Evolutionary conservation across 1,140 invertebrate species (phyloP).

Genomic region (Macrostomum lignano): DNA sequence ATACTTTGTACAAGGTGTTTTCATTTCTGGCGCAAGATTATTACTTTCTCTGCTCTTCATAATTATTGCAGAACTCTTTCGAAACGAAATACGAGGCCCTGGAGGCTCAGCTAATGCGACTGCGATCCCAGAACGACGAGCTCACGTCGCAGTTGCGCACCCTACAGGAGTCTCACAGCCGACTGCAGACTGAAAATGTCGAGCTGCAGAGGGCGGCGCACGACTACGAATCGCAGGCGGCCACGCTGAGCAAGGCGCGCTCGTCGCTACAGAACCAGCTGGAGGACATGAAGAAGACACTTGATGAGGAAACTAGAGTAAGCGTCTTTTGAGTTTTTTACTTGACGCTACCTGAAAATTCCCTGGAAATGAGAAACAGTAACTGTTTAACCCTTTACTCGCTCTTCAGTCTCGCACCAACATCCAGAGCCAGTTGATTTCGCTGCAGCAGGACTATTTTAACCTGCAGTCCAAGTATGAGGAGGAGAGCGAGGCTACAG

Average conservation of each 20-base stretch:
- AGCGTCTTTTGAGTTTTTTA: constrained; percentile 8
- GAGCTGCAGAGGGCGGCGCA: constrained; percentile 23
- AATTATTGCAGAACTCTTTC: constrained; percentile 11
- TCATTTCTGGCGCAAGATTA: background rate
- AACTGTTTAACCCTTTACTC: background rate
- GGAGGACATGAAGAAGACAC: constrained; percentile 21
- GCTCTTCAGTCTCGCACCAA: constrained; percentile 19
- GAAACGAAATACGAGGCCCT: constrained; percentile 19
- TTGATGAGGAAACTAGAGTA: constrained; percentile 25
- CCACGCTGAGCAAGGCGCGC: constrained; percentile 19
- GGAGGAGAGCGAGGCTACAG: constrained; percentile 19
- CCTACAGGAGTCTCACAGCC: constrained; percentile 14
- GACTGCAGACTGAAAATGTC: constrained; percentile 26
- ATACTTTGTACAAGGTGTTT: background rate
- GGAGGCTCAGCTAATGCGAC: constrained; percentile 14
- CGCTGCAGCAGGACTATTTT: constrained; percentile 23
- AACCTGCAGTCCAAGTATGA: constrained; percentile 21
- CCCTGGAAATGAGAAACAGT: background rate
- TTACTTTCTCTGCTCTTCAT: background rate
- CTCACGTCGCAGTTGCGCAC: constrained; percentile 22
- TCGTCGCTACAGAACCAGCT: constrained; percentile 14
- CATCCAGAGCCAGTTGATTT: constrained; percentile 16
- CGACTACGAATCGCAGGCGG: constrained; percentile 23
- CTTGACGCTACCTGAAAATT: background rate
- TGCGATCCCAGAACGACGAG: constrained; percentile 23